phyloP scores from a whole-genome alignment of 2,797 vertebrate genomes.

The Phalanger gymnotis region DNA sequence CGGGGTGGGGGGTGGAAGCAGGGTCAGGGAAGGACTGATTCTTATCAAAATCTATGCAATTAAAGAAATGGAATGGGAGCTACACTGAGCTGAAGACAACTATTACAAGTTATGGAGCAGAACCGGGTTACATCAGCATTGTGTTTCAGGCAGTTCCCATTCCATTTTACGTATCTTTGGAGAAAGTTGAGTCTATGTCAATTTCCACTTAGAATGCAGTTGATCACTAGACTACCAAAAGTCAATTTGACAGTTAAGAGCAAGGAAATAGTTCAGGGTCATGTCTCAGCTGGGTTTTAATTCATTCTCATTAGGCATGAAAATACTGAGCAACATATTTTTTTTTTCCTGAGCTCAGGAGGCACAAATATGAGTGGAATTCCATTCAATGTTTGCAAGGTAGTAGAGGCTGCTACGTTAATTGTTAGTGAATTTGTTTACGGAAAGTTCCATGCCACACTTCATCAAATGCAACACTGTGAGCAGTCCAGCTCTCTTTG shows the following conservation, averaged over 20 bases:
- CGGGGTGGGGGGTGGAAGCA: background rate
- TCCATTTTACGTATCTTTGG: conserved; percentile 76
- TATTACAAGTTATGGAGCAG: conserved; percentile 80
- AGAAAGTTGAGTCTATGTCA: conserved; percentile 79
- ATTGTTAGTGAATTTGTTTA: conserved; percentile 50
- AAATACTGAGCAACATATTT: conserved; percentile 60
- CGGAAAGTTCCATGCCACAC: conserved; percentile 22
- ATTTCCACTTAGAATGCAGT: conserved; percentile 78
- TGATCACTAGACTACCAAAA: conserved; percentile 80
- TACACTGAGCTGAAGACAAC: conserved; percentile 73
- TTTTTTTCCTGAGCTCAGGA: conserved; percentile 39
- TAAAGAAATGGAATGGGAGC: conserved; percentile 80
- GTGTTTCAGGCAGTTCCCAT: conserved; percentile 77
- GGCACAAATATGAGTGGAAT: conserved; percentile 68
- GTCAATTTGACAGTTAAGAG: conserved; percentile 79
- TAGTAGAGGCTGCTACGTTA: conserved; percentile 38
- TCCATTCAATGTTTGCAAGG: conserved; percentile 60
- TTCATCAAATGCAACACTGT: conserved; percentile 46
- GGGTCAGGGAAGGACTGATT: background rate
- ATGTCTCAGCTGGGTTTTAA: conserved; percentile 79
- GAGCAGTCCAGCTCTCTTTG: conserved; percentile 51
- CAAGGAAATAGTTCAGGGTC: conserved; percentile 78
- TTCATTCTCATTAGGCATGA: conserved; percentile 79
- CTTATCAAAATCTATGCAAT: conserved; percentile 77
- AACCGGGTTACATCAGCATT: conserved; percentile 76